Base-by-base conservation (phyloP, 2,888 invertebrate genomes). In the Caenorhabditis sp. region DNA sequence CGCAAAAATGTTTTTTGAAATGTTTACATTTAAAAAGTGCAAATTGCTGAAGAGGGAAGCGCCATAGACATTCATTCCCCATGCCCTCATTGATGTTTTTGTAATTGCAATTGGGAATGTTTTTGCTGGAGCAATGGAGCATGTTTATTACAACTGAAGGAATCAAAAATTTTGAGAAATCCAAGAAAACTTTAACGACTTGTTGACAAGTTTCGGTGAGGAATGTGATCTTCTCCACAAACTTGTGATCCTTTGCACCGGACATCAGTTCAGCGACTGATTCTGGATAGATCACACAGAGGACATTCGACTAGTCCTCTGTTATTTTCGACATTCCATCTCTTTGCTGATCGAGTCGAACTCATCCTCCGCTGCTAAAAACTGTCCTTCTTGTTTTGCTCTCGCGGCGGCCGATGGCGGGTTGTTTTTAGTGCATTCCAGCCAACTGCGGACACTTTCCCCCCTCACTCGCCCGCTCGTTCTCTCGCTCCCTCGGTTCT, bases 381-480 rank as follows among this genome's bases (percentile, higher is more conserved):
- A 22, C 58, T 70, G 79, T 67, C 79, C 79, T 79, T 79, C 44
- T 71, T 79, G 79, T 79, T 79, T 71, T 80, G 70, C 68, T 67
- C 70, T 32, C 32, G 44, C n/a, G 18, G 9, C 58, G 28, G n/a
- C n/a, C n/a, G 13, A 32, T 51, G 4, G 11, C 40, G 40, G 11
- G 67, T 76, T 80, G 80, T 80, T 80, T 80, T 80, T 80, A 80
- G 80, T 80, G 37, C 80, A 80, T 69, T 72, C 64, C 64, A 64
- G 72, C 53, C 32, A 56, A 24, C 40, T 22, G 20, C 60, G 22
- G 15, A 37, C 56, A 11, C 47, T 53, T 44, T 61, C 47, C 51
- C 37, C 24, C 37, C 24, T 55, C 32, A 9, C 53, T 40, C 40
- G 40, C 51, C 56, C 72, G 24, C 64, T 65, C 60, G 13, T 67